phyloP scores from a whole-genome alignment of 2,888 invertebrate genomes.

The Gastrophysa polygoni region DNA sequence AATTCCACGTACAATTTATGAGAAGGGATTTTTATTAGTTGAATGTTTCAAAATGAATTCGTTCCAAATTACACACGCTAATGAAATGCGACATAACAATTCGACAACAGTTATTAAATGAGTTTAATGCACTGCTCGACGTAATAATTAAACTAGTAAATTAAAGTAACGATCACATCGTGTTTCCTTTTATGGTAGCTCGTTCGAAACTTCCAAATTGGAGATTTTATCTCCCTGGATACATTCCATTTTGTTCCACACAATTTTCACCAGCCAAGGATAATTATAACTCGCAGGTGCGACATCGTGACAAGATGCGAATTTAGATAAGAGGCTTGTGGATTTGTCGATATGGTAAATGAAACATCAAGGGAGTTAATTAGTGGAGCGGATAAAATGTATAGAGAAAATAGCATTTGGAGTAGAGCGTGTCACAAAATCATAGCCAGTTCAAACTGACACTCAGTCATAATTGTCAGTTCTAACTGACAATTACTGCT shows the following conservation, averaged over 20 bases:
- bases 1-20: too few species aligned
- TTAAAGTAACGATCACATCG: background rate
- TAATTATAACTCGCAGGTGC: background rate
- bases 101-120: background rate
- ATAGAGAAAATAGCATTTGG: too few species aligned
- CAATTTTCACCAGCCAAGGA: background rate
- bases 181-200: background rate
- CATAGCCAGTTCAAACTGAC: too few species aligned
- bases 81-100: background rate
- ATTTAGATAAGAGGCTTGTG: background rate
- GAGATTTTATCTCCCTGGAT: background rate
- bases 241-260: background rate
- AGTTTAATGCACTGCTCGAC: background rate
- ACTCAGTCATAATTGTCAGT: too few species aligned
- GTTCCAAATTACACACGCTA: background rate
- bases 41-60: too few species aligned
- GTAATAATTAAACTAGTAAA: background rate
- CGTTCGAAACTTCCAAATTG: background rate
- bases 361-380: too few species aligned
- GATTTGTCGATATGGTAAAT: too few species aligned
- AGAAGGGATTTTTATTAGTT: too few species aligned
- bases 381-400: too few species aligned
- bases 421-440: too few species aligned
- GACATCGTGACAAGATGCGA: background rate
- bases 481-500: too few species aligned